Base-by-base conservation (phyloP, 64 coral and sea anemone species). In the Montipora foliosa region DNA sequence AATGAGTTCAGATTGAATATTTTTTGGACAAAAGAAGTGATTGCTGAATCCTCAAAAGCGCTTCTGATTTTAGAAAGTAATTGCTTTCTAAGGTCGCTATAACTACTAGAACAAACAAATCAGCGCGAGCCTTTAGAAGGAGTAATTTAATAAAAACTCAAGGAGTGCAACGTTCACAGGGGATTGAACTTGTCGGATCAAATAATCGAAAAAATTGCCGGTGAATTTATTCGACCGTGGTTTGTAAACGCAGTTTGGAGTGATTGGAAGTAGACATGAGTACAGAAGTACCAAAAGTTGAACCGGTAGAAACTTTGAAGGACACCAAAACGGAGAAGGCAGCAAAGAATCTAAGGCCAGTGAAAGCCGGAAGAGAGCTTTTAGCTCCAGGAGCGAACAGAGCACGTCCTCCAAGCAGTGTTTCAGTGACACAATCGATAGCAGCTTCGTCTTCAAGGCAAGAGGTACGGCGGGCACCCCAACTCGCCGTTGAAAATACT, bases 401-500 rank as follows among this genome's bases (percentile, higher is more conserved):
- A 21, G 82, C 93, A 6, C 75, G 89, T 2, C 93, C 93, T 10
- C 47, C 52, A 19, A 96, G 90, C 48, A 83, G 84, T 5, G 64
- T 29, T 4, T 84, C 94, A 1, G 15, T 93, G 11, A 49, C 94
- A 10, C 90, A 88, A 3, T 80, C 90, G 1, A 68, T 75, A 12
- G 78, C 78, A 3, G 57, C 74, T 4, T 52, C 82, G 3, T 87
- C 47, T 44, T 89, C 83, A 13, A 89, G 78, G 25, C 93, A 85
- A 84, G 93, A 95, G 69, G 82, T 72, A 3, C 76, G 89, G 10
- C 64, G 71, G 4, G 62, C 29, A 49, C 75, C 94, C 19, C 89
- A 92, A 74, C 13, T 88, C 10, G 19, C 51, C 11, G 21, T 83
- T 29, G 92, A 99, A 79, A 99, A 99, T 20, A 96, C 95, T 8